These are phyloP conservation scores for Caloenas nicobarica DNA, from an alignment of 2,113 vertebrate species.

Conservation along the genomic window DNA sequence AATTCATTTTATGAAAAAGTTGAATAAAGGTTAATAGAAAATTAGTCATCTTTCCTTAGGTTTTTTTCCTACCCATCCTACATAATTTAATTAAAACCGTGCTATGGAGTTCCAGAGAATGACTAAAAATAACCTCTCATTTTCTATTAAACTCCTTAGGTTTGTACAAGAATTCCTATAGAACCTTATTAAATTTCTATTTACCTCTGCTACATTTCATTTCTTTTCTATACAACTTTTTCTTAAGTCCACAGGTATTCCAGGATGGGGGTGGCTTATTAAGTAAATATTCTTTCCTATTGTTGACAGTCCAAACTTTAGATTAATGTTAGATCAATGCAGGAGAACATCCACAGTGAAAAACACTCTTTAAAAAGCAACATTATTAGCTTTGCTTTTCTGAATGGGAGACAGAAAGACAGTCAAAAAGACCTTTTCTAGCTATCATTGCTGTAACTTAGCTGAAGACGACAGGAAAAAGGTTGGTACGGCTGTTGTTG, in stretches of 20 bases:
- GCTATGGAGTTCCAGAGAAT: constrained; percentile 29
- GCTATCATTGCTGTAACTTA: background rate
- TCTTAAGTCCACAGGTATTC: constrained; percentile 17
- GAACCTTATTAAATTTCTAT: constrained; percentile 55
- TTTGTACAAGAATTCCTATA: constrained; percentile 49
- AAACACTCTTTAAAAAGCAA: background rate
- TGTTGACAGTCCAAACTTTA: background rate
- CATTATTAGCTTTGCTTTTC: background rate
- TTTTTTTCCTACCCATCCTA: constrained; percentile 23
- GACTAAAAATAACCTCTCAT: constrained; percentile 58
- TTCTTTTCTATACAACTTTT: constrained; percentile 13
- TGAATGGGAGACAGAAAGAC: background rate
- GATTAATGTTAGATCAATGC: background rate
- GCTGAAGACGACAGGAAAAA: background rate
- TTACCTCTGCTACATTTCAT: constrained; percentile 31
- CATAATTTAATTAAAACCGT: constrained; percentile 59
- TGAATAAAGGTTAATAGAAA: constrained; percentile 66
- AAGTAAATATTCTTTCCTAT: background rate
- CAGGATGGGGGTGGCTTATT: background rate
- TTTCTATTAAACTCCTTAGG: constrained; percentile 41
- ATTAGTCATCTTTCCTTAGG: constrained; percentile 53
- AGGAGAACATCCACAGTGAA: background rate
- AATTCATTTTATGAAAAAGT: constrained; percentile 50
- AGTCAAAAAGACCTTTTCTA: background rate
- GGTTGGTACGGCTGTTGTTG: background rate